These are phyloP conservation scores for Neolamprologus multifasciatus DNA, from an alignment of 2,797 vertebrate genomes.

Conservation along the genomic window DNA sequence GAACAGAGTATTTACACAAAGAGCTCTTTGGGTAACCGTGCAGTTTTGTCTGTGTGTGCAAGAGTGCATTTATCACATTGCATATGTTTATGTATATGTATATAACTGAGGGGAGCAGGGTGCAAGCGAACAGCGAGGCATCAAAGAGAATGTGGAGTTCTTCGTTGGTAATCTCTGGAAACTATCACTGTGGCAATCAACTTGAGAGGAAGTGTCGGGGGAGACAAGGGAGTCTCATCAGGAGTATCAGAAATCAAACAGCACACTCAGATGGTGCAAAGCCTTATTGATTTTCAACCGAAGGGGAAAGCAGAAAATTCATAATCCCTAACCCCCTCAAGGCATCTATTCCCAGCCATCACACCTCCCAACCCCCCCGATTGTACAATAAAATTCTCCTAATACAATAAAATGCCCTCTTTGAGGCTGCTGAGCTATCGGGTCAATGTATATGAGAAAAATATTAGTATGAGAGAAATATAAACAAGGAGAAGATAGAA, in stretches of 20 bases:
- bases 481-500: neutral
- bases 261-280: slow-evolving; percentile 27
- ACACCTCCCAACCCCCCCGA: neutral
- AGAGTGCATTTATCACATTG: neutral
- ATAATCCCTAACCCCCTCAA: slow-evolving; percentile 8
- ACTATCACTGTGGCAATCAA: slow-evolving; percentile 24
- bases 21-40: neutral
- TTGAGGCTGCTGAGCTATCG: slow-evolving; percentile 7
- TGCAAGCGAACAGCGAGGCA: neutral
- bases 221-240: slow-evolving; percentile 25
- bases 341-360: neutral
- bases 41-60: neutral
- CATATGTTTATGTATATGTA: neutral
- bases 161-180: slow-evolving; percentile 28
- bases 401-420: slow-evolving; percentile 32
- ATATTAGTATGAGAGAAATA: neutral
- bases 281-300: slow-evolving; percentile 47
- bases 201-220: slow-evolving; percentile 19
- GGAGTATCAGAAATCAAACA: slow-evolving; percentile 45
- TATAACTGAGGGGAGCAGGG: neutral
- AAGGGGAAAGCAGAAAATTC: slow-evolving; percentile 32
- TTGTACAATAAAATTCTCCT: slow-evolving; percentile 24
- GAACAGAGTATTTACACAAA: slow-evolving; percentile 36
- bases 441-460: neutral
- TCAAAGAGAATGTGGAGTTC: neutral